These are phyloP conservation scores for Ochlodes sylvanus DNA, from an alignment of 2,888 invertebrate genomes.

Conservation along the genomic window DNA sequence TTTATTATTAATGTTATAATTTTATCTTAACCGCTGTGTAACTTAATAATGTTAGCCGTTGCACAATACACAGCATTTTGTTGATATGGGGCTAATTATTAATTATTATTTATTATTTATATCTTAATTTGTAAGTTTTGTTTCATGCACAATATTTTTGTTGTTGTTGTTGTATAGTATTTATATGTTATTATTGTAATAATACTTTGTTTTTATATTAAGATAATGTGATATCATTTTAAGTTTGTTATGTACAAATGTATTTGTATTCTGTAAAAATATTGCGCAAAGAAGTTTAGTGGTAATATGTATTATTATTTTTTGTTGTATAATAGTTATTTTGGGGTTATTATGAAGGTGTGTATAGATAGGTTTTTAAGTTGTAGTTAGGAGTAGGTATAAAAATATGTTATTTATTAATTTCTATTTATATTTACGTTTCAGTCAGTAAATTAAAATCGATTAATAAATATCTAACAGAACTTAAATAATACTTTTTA, in stretches of 20 bases:
- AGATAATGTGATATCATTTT: conserved; percentile 1
- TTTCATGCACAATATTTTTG: conserved; percentile 40
- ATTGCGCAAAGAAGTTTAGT: conserved; percentile 22
- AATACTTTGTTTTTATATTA: neutral
- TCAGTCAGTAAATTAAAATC: too few relatives aligned
- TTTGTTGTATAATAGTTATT: neutral
- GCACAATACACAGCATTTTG: conserved; percentile 11
- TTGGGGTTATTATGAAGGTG: neutral
- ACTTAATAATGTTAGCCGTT: neutral
- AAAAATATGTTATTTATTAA: too few relatives aligned
- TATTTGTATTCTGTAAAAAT: conserved; percentile 11
- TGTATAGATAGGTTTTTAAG: neutral
- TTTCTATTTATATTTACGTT: too few relatives aligned
- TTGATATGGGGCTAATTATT: conserved; percentile 15
- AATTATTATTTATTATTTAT: conserved; percentile 15
- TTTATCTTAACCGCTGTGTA: neutral
- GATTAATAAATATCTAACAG: too few relatives aligned
- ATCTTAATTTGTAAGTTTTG: conserved; percentile 31
- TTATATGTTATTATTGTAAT: neutral
- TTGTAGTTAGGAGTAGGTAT: neutral
- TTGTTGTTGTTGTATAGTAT: conserved; percentile 11
- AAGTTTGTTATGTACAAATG: conserved; percentile 9
- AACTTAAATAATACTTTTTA: too few relatives aligned
- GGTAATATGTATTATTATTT: conserved; percentile 3
- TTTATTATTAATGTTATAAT: too few relatives aligned